Evolutionary conservation across 2,888 invertebrate species (phyloP), one percentile per base, ranked within the genome.

Genomic region (Phyto melanocephala): DNA sequence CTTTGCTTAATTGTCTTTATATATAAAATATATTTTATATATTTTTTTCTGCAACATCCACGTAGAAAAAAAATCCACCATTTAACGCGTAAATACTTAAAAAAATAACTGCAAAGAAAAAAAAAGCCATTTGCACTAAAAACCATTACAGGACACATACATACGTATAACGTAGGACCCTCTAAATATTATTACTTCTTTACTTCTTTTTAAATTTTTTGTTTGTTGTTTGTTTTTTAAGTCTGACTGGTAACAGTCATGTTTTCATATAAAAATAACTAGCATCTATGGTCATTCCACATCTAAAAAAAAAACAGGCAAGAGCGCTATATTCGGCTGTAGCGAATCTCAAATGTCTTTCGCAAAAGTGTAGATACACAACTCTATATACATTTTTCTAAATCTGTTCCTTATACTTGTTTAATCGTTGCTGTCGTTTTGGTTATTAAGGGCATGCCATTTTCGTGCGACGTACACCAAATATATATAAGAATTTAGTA

Each of bases 1-100:
- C 76, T 84, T 84, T 84, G 81, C 67, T 84, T 84, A 84, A 84
- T 84, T 84, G 84, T 79, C 81, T 65, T 70, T 78, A 65, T 74
- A 28, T 71, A 65, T 54, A 54, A 74, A 45, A 74, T 63, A 28
- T 13, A 63, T 37, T 17, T n/a, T 62, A 63, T 22, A n/a, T n/a
- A 37, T 40, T 68, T 78, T 52, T 65, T 54, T 74, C 35, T 58
- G 67, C 42, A 24, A 45, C 5, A 28, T 11, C 11, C 6, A 13
- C 28, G 24, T 28, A 24, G 47, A 71, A 79, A 67, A 79, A 79
- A 72, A 72, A 79, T 58, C 37, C 71, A 56, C 65, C 75, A 76
- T 79, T 82, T 75, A 79, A 79, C 82, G 82, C 82, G 75, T 82
- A 79, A 82, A 76, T 78, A 81, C 60, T 71, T 42, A 74, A 71